Conservation (phyloP, 1,140 invertebrate species). For the Sinella curviseta region DNA sequence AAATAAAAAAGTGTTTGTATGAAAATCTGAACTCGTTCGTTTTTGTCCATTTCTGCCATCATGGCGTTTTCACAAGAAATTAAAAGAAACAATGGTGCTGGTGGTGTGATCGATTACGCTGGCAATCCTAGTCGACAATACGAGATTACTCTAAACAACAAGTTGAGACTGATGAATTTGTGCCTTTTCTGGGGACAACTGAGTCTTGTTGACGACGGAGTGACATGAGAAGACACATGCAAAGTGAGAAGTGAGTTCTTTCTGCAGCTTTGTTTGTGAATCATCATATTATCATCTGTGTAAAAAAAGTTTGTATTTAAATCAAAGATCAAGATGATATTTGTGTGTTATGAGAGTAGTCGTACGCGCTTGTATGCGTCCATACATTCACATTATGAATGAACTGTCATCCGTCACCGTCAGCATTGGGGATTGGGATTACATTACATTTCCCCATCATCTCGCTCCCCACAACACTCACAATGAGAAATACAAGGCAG, state of each 20-base stretch:
- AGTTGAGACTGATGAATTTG: no score
- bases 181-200: no score
- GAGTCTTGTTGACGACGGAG: not conserved
- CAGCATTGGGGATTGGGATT: not conserved
- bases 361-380: not conserved
- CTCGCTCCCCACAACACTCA: not conserved
- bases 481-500: not conserved
- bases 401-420: conserved; percentile 6
- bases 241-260: not conserved
- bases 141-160: no score
- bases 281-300: not conserved
- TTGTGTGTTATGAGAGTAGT: not conserved
- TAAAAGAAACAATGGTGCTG: no score
- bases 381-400: not conserved
- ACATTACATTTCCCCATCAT: not conserved
- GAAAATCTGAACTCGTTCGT: no score
- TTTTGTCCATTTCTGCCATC: no score
- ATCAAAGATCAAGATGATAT: not conserved
- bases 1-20: no score
- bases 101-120: no score
- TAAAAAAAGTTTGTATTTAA: not conserved
- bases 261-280: not conserved
- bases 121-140: no score
- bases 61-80: no score
- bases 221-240: not conserved